A percentile compares a stretch with the other conserved stretches of the same genome.
Conservation (phyloP, 2,113 vertebrate genomes). For the Rattus rattus region DNA sequence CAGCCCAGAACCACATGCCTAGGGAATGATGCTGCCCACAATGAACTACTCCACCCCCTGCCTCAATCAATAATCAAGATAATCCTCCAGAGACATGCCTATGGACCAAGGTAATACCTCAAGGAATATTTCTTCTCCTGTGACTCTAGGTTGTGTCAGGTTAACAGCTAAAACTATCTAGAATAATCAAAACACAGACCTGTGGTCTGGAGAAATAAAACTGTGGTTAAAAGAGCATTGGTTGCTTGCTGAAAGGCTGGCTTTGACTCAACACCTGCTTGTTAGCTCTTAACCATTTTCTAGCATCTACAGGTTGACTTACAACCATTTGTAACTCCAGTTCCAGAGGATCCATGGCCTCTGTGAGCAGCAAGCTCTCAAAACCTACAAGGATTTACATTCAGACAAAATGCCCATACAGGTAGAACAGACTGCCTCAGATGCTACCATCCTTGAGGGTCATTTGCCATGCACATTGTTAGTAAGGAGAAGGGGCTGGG, state of each 20-base stretch:
- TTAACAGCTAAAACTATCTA: background rate
- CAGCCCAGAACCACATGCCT: background rate
- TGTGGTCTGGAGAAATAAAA: background rate
- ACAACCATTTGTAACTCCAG: background rate
- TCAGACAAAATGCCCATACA: background rate
- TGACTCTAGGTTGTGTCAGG: background rate
- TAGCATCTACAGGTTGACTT: background rate
- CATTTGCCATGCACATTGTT: background rate
- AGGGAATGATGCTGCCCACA: background rate
- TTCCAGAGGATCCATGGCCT: background rate
- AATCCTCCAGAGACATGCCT: background rate
- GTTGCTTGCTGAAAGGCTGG: background rate
- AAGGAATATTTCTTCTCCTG: background rate
- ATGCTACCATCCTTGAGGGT: background rate
- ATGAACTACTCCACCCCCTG: background rate
- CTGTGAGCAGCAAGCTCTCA: background rate
- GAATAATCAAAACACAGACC: background rate
- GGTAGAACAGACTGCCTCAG: background rate
- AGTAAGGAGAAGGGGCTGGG: accelerated
- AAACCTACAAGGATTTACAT: background rate
- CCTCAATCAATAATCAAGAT: background rate
- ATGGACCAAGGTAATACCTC: background rate
- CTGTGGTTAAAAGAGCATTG: background rate
- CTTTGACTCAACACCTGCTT: background rate
- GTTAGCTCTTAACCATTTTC: background rate